Percentiles rank a stretch among this genome's conserved stretches.
Evolutionary conservation across 2,113 vertebrate genomes (phyloP).

Genomic region (Cygnus atratus): DNA sequence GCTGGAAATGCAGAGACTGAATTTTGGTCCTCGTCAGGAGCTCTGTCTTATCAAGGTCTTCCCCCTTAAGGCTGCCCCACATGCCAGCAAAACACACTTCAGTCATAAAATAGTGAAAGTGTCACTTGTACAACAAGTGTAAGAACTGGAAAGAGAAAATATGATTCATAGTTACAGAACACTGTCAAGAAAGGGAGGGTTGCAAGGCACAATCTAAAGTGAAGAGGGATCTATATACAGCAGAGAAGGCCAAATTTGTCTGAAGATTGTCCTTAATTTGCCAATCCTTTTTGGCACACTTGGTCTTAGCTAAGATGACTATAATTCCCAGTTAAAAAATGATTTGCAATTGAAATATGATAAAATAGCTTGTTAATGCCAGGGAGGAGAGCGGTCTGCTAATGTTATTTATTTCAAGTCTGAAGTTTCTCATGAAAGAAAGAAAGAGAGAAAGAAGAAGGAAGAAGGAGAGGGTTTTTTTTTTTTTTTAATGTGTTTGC

Average conservation of each 20-base stretch:
- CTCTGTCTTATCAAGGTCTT: neutral
- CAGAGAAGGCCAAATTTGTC: neutral
- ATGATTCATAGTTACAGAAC: neutral
- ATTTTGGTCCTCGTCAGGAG: neutral
- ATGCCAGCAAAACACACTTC: neutral
- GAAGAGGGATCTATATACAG: neutral
- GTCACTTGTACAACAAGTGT: neutral
- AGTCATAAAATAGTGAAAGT: neutral
- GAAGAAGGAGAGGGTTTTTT: neutral
- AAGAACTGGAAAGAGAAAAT: neutral
- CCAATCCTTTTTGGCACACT: neutral
- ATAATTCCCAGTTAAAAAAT: neutral
- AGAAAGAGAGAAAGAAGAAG: neutral
- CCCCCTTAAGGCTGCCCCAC: neutral
- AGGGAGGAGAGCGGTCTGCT: conserved; percentile 16
- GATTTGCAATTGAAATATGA: conserved; percentile 59
- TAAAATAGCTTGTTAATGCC: conserved; percentile 59
- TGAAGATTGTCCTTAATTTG: conserved; percentile 19
- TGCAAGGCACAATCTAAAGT: neutral
- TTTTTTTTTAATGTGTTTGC: conserved; percentile 88
- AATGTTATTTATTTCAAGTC: conserved; percentile 50
- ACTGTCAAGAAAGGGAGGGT: neutral
- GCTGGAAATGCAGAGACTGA: neutral
- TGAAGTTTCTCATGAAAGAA: conserved; percentile 47
- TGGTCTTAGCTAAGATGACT: neutral